phyloP scores from a whole-genome alignment of 2,888 invertebrate species.

The Harpagoxenus sublaevis region DNA sequence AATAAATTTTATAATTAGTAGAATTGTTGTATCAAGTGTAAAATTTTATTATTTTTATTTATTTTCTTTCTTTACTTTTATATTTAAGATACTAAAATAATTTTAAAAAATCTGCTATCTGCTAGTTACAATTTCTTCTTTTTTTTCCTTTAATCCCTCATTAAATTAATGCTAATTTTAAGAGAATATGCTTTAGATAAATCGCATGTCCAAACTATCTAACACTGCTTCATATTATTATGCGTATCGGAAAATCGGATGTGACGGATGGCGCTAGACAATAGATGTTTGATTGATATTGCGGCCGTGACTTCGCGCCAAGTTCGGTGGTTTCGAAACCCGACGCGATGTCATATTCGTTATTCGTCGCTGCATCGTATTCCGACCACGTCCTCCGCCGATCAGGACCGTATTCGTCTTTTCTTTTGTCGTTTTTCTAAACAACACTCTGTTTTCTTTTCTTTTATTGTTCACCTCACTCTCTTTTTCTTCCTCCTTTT shows the following conservation, averaged over 20 bases:
- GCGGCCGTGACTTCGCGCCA: slow-evolving; percentile 47
- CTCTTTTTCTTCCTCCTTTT: neutral
- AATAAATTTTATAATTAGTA: neutral
- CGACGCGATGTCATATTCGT: slow-evolving; percentile 37
- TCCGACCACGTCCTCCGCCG: slow-evolving; percentile 28
- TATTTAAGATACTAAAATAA: neutral
- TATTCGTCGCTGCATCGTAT: slow-evolving; percentile 41
- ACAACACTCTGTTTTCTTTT: neutral
- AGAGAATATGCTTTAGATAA: neutral
- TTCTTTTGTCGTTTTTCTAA: neutral
- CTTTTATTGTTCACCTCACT: neutral
- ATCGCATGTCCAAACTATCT: slow-evolving; percentile 4
- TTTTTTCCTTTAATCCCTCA: neutral
- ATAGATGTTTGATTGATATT: slow-evolving; percentile 53
- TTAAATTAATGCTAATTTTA: neutral
- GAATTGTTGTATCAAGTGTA: neutral
- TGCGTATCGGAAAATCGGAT: slow-evolving; percentile 38
- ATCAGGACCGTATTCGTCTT: neutral
- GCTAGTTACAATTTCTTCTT: neutral
- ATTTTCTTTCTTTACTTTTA: neutral
- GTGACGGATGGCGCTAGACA: slow-evolving; percentile 30
- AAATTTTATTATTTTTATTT: neutral
- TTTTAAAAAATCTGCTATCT: neutral
- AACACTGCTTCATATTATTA: slow-evolving; percentile 10
- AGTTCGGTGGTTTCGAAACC: slow-evolving; percentile 31